A percentile compares a stretch with the other conserved stretches of the same genome.
These are phyloP conservation scores for Drosophila lacicola DNA, from an alignment of 2,888 invertebrate genomes.

Conservation along the genomic window DNA sequence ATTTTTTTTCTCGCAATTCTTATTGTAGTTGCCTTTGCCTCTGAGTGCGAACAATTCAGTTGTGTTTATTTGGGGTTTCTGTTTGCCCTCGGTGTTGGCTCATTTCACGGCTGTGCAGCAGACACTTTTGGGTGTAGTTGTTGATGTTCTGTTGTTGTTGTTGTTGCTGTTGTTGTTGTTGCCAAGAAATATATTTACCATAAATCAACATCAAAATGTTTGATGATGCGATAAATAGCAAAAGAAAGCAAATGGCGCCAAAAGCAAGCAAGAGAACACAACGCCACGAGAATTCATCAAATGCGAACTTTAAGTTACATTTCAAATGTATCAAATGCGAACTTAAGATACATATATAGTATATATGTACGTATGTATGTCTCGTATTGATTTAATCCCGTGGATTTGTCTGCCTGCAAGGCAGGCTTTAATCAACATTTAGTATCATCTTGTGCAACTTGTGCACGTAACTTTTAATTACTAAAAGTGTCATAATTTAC, in stretches of 20 bases:
- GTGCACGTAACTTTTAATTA: slow-evolving; percentile 59
- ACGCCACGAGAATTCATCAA: slow-evolving; percentile 40
- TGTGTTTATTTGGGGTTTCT: slow-evolving; percentile 71
- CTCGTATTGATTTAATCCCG: slow-evolving; percentile 1
- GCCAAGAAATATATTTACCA: slow-evolving; percentile 75
- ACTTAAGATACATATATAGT: not conserved
- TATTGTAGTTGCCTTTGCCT: slow-evolving; percentile 26
- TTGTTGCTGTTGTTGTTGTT: slow-evolving; percentile 41
- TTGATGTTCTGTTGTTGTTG: slow-evolving; percentile 14
- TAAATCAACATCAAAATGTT: slow-evolving; percentile 81
- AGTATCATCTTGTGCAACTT: slow-evolving; percentile 6
- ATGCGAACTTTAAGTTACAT: slow-evolving; percentile 22
- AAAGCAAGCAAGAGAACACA: slow-evolving; percentile 21
- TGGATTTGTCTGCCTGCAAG: slow-evolving; percentile 11
- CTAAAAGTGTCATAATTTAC: slow-evolving; percentile 69
- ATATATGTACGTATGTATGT: not conserved
- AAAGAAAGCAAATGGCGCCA: slow-evolving; percentile 58
- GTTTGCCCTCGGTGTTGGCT: slow-evolving; percentile 71
- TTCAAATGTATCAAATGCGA: slow-evolving; percentile 1
- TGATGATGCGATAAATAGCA: slow-evolving; percentile 80
- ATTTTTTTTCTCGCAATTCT: slow-evolving; percentile 25
- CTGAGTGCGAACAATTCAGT: slow-evolving; percentile 41
- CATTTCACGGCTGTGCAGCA: slow-evolving; percentile 57
- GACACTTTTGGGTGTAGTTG: slow-evolving; percentile 44
- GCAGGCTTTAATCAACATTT: slow-evolving; percentile 28